phyloP scores from a whole-genome alignment of 2,888 invertebrate genomes.

The Enoplolaimus lenunculus region DNA sequence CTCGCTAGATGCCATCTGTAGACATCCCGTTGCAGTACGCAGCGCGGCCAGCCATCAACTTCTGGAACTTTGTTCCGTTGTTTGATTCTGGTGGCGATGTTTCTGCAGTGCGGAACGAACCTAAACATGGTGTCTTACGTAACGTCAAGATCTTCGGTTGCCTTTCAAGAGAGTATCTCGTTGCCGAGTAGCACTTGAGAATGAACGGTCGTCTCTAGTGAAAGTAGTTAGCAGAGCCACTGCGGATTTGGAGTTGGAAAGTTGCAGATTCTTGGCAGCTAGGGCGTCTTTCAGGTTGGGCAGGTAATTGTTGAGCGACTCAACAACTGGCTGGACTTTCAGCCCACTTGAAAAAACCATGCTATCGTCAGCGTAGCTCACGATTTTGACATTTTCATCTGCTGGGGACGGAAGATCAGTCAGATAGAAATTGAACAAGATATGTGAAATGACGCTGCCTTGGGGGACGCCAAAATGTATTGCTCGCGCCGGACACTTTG shows the following conservation, averaged over 20 bases:
- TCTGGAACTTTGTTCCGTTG: neutral
- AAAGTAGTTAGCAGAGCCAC: neutral
- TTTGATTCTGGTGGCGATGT: neutral
- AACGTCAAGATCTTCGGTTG: neutral
- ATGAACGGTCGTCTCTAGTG: neutral
- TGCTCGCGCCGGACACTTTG: neutral
- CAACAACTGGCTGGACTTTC: neutral
- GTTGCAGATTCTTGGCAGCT: neutral
- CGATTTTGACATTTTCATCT: neutral
- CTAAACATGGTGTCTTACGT: neutral
- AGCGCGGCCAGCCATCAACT: neutral
- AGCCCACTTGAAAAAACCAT: neutral
- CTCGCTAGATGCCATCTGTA: no score
- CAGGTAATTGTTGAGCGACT: neutral
- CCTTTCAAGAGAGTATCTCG: neutral
- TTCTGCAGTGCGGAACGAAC: neutral
- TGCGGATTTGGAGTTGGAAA: neutral
- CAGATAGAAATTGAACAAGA: slow-evolving; percentile 3
- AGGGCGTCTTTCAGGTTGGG: neutral
- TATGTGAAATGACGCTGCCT: neutral
- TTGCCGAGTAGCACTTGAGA: neutral
- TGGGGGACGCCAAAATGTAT: neutral
- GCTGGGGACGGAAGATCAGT: neutral
- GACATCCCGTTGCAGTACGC: no score
- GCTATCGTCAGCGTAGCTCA: neutral